phyloP scores from a whole-genome alignment of 2,797 vertebrate genomes.

The Epinephelus coioides region DNA sequence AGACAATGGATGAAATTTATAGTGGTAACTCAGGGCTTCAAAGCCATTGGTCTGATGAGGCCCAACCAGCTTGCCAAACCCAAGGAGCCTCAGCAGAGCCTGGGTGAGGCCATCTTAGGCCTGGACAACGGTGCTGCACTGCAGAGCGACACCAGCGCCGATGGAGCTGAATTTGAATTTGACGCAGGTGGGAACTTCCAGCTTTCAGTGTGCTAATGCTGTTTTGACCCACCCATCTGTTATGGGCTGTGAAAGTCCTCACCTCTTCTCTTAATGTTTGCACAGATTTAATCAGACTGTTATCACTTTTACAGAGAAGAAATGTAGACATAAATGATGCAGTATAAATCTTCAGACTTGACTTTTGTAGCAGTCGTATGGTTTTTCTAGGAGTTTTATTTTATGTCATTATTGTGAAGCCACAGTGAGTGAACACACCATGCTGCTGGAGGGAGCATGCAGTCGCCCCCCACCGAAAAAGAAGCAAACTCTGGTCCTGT shows the following conservation, averaged over 20 bases:
- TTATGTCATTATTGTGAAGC: conserved; percentile 84
- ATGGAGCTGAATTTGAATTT: conserved; percentile 97
- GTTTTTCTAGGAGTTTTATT: conserved; percentile 56
- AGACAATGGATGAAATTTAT: conserved; percentile 99
- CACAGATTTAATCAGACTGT: conserved; percentile 10
- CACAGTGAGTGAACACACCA: conserved; percentile 98
- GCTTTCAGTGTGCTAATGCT: conserved; percentile 25
- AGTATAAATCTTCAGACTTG: neutral
- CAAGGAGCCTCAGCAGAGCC: conserved; percentile 80
- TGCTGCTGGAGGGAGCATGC: conserved; percentile 94
- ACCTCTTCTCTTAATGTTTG: conserved; percentile 35
- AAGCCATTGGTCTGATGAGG: conserved; percentile 93
- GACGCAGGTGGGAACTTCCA: conserved; percentile 91
- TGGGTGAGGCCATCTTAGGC: conserved; percentile 84
- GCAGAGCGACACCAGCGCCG: conserved; percentile 97
- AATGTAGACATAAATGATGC: neutral
- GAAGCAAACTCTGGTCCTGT: conserved; percentile 92
- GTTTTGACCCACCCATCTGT: conserved; percentile 27
- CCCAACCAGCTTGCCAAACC: conserved; percentile 91
- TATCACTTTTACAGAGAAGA: conserved; percentile 10
- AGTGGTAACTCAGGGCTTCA: conserved; percentile 98
- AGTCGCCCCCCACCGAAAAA: conserved; percentile 91
- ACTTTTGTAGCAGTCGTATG: conserved; percentile 4
- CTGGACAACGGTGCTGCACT: conserved; percentile 91
- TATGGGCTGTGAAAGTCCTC: conserved; percentile 21